These are phyloP conservation scores for Aphelinus atriplicis DNA, from an alignment of 1,140 invertebrate species.

Conservation along the genomic window DNA sequence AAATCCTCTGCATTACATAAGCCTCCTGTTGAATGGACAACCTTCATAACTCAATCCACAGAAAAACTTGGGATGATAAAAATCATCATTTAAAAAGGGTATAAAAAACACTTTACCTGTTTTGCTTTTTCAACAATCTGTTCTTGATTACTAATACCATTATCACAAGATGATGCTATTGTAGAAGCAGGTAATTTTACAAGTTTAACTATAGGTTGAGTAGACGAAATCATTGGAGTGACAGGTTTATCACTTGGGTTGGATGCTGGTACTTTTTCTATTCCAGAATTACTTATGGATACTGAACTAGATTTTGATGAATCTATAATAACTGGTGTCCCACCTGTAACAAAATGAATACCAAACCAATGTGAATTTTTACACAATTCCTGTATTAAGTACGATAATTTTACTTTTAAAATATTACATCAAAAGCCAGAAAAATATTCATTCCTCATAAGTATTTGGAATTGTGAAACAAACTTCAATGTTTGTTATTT, in stretches of 20 bases:
- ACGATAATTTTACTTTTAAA: too few species aligned
- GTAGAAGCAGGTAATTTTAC: constrained; percentile 56
- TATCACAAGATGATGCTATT: constrained; percentile 59
- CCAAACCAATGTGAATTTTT: too few species aligned
- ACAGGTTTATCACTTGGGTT: constrained; percentile 43
- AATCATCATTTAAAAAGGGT: not conserved
- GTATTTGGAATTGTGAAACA: too few species aligned
- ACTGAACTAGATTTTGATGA: constrained; percentile 50
- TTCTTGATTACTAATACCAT: constrained; percentile 69
- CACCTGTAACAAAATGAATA: constrained; percentile 60
- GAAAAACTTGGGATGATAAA: constrained; percentile 8
- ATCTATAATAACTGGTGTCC: constrained; percentile 67
- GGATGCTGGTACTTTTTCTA: constrained; percentile 46
- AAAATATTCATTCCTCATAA: too few species aligned
- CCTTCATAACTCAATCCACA: too few species aligned
- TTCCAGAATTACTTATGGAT: constrained; percentile 38
- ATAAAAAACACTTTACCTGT: constrained; percentile 68
- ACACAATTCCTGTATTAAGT: too few species aligned
- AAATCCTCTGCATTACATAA: constrained; percentile 90
- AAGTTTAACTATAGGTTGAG: constrained; percentile 68
- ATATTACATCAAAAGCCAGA: too few species aligned
- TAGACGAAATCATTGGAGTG: constrained; percentile 48
- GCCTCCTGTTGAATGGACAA: constrained; percentile 73
- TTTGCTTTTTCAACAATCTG: constrained; percentile 90
- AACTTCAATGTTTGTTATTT: too few species aligned